A percentile compares a stretch with the other conserved stretches of the same genome.
phyloP scores from a whole-genome alignment of 2,113 vertebrate species.

The Zosterops borbonicus region DNA sequence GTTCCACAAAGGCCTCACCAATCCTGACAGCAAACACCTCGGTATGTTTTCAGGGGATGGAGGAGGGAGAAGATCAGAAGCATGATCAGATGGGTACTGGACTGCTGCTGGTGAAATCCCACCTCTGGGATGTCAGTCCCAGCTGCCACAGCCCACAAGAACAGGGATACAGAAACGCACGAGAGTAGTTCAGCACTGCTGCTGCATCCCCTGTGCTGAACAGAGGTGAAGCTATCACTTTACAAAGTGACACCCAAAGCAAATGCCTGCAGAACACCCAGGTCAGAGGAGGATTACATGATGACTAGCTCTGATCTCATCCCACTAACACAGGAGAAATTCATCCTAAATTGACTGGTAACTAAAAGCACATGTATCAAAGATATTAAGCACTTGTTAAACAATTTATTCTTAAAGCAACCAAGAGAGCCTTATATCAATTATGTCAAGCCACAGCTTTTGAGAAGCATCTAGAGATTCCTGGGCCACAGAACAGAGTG shows the following conservation, averaged over 20 bases:
- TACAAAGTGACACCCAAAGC: not conserved
- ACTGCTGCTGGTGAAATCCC: not conserved
- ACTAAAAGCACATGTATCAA: not conserved
- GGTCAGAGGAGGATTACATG: rapidly evolving
- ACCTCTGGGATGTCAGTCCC: not conserved
- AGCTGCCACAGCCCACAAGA: not conserved
- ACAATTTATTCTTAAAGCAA: not conserved
- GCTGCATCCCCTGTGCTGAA: not conserved
- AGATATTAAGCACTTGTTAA: not conserved
- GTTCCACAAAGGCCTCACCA: not conserved
- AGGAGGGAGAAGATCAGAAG: not conserved
- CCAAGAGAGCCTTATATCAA: not conserved
- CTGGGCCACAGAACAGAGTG: not conserved
- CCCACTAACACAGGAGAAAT: not conserved
- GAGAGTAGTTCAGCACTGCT: not conserved
- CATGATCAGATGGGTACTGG: not conserved
- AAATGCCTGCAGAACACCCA: not conserved
- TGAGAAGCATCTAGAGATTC: not conserved
- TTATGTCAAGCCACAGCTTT: not conserved
- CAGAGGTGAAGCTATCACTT: too few relatives aligned
- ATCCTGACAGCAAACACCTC: not conserved
- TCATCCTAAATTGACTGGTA: not conserved
- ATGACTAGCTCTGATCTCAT: not conserved
- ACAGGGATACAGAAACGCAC: not conserved
- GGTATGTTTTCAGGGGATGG: not conserved